Base-by-base conservation (phyloP, 2,888 invertebrate genomes). In the Zaprionus lineosus region DNA sequence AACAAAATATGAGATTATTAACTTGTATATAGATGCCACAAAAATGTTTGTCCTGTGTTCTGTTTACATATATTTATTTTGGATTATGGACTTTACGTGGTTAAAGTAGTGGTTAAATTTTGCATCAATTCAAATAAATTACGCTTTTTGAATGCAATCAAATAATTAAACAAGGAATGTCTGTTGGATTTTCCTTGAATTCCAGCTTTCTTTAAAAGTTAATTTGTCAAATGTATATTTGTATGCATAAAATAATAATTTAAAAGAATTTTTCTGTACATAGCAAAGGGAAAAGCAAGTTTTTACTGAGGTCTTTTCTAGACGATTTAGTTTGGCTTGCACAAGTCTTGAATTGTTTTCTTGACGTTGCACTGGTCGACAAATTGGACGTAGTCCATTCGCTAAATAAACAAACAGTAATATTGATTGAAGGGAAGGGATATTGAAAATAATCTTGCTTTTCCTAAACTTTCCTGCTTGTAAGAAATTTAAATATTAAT, bases 1-100 rank as follows among this genome's bases (percentile, higher is more conserved):
- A 79, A 84, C 72, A 79, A 84, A 79, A 84, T 78, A 33, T 57
- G 63, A 78, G 78, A 79, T 79, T 79, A 79, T 83, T 79, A 78
- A 83, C 60, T 70, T 82, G 58, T 57, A 48, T n/a, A n/a, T n/a
- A 61, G 14, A 59, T 55, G 37, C 51, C 61, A 79, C 58, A 58
- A 36, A 62, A 53, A 40, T 56, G 34, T 68, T 63, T 79, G 62
- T 68, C 72, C 24, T 51, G 43, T 55, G 56, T 61, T 31, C 52
- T 40, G 24, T 62, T 81, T 63, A 56, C 46, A 52, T 55, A 12
- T 29, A 24, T 29, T 46, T 50, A 64, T 74, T 69, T 48, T 69
- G 56, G 56, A 52, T 46, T 56, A 39, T 66, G 47, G 46, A 56
- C 44, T 52, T 46, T 67, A 43, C 41, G n/a, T 43, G 4, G 34